Evolutionary conservation across 2,888 invertebrate species (phyloP), one percentile per base, ranked within the genome.

Genomic region (Coremacera marginata): DNA sequence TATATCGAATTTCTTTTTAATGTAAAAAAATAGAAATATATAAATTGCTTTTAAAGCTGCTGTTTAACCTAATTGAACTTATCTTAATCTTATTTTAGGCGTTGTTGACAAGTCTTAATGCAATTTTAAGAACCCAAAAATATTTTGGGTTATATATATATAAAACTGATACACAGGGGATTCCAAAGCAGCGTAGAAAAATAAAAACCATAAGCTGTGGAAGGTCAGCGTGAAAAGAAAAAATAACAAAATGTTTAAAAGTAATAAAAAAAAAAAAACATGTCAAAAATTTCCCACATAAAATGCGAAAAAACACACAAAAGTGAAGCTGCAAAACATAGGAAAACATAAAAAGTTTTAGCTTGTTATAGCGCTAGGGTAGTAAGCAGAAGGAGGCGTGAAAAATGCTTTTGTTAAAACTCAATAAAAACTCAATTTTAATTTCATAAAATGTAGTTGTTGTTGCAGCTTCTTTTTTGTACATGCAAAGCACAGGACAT

Each of bases 51-150:
- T 65, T 16, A 65, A 31, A 44, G 44, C 44, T n/a, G 63, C n/a
- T 49, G 16, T 25, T 51, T 27, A 68, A 68, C 68, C 49, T 51
- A 68, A 68, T 68, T 68, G 68, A 68, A 51, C 68, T 25, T 7
- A 51, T 11, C 49, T 68, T 44, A 44, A 49, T 68, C 51, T 31
- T 27, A n/a, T 63, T 19, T 55, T 63, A 31, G 25, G 63, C 63
- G 63, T 31, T 25, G 63, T 31, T 31, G 63, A 63, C 63, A 63
- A 63, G 63, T 34, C 34, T 27, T 63, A 63, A 31, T 31, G n/a
- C 63, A 63, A 63, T 63, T 63, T 63, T 63, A 63, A 63, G 27
- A 60, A 22, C 57, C 27, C 22, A 22, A 31, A 55, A 55, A 55
- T 19, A 55, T 19, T 31, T 31, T n/a, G n/a, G n/a, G n/a, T n/a